phyloP scores from a whole-genome alignment of 2,113 vertebrate genomes.

The Mustela lutreola region DNA sequence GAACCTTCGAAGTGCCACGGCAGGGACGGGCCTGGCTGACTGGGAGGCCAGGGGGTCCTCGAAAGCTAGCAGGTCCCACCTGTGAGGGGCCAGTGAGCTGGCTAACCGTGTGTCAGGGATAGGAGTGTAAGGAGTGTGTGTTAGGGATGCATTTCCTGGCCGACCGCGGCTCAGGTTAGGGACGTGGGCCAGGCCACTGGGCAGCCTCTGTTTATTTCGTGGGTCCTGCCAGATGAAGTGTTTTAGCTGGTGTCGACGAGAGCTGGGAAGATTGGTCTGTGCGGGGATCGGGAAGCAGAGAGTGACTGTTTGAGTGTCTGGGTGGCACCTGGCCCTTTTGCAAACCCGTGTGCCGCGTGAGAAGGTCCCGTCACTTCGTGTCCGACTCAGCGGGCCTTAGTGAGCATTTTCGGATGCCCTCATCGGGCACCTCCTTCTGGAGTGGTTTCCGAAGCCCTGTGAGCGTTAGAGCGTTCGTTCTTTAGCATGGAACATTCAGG shows the following conservation, averaged over 20 bases:
- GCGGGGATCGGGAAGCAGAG: neutral
- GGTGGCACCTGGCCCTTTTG: neutral
- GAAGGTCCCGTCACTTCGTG: neutral
- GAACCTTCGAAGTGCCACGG: rapidly evolving
- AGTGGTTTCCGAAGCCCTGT: too few relatives aligned
- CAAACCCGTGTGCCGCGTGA: rapidly evolving
- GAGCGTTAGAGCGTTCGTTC: neutral
- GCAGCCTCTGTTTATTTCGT: neutral
- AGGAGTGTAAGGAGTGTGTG: neutral
- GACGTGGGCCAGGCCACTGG: neutral
- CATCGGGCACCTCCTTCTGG: neutral
- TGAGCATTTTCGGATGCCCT: rapidly evolving
- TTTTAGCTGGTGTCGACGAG: neutral
- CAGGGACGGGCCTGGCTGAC: neutral
- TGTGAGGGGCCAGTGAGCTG: too few relatives aligned
- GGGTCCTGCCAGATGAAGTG: neutral
- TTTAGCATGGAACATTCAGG: neutral
- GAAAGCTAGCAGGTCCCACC: neutral
- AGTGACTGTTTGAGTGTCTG: rapidly evolving
- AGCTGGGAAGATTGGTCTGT: neutral
- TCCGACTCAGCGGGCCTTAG: neutral
- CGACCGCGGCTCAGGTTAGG: neutral
- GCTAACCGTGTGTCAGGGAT: neutral
- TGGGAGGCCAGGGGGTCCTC: too few relatives aligned
- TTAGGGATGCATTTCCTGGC: neutral